phyloP scores from a whole-genome alignment of 2,113 vertebrate species.

The Mirza zaza region DNA sequence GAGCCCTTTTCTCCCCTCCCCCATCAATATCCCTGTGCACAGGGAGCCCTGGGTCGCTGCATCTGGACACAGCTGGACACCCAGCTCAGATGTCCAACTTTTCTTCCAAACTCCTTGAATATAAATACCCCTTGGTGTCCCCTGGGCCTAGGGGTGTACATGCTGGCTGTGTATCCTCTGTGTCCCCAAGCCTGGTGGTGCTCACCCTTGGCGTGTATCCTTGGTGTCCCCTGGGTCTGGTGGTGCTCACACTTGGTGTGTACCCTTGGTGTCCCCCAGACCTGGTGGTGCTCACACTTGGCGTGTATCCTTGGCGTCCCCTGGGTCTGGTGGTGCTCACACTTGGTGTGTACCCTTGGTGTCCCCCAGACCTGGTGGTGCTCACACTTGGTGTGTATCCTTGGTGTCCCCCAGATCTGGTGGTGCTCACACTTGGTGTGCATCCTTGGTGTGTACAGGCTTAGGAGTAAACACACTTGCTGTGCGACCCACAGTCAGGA shows the following conservation, averaged over 20 bases:
- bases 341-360: neutral
- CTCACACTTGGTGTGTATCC: neutral
- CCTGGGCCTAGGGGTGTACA: too few species aligned
- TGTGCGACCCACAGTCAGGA: neutral
- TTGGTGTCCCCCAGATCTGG: too few species aligned
- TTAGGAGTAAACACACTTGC: too few species aligned
- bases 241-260: neutral
- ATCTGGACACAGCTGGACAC: neutral
- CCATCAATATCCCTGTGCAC: neutral
- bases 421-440: neutral
- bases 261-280: too few species aligned
- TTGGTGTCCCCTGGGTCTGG: too few species aligned
- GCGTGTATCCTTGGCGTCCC: neutral
- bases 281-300: neutral
- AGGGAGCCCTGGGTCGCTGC: rapidly evolving
- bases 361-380: neutral
- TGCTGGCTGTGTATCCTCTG: neutral
- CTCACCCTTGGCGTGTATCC: neutral
- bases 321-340: too few species aligned
- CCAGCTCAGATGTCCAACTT: neutral
- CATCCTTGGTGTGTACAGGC: neutral
- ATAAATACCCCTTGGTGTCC: neutral
- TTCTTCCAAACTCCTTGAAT: neutral
- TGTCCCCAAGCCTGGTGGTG: neutral
- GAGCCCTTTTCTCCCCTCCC: neutral